Conservation (phyloP, 2,113 vertebrate species). For the Gambusia holbrooki region DNA sequence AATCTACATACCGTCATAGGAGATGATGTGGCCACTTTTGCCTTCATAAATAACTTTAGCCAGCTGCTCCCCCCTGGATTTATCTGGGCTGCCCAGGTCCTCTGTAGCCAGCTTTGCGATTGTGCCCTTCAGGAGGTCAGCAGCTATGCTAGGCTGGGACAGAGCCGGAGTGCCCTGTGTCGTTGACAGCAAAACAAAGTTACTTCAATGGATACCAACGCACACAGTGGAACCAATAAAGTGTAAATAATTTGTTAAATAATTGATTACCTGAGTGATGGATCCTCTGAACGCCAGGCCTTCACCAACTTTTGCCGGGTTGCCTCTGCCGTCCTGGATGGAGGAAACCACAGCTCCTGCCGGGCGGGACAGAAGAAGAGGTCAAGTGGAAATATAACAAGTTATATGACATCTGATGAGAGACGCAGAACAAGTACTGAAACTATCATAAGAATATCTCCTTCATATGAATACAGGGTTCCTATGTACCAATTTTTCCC, state of each 20-base stretch:
- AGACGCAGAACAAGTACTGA: not conserved
- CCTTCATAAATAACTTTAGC: constrained; percentile 97
- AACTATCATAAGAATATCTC: not conserved
- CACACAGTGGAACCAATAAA: not conserved
- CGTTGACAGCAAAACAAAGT: constrained; percentile 4
- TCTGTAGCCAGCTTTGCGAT: constrained; percentile 90
- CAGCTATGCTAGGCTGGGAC: constrained; percentile 87
- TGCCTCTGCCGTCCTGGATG: constrained; percentile 90
- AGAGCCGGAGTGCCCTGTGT: constrained; percentile 91
- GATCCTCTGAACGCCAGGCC: constrained; percentile 86
- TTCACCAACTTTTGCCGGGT: constrained; percentile 87
- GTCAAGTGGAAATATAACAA: not conserved
- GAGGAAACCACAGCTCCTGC: constrained; percentile 80
- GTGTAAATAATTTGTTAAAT: not conserved
- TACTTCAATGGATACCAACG: not conserved
- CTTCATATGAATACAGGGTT: not conserved
- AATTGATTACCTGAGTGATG: constrained; percentile 90
- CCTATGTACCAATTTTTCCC: not conserved
- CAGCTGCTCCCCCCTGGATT: constrained; percentile 86
- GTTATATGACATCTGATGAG: not conserved
- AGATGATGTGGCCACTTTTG: constrained; percentile 94
- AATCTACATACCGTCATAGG: constrained; percentile 88
- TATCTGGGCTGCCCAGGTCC: constrained; percentile 88
- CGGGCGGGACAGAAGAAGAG: not conserved
- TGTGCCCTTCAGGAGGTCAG: constrained; percentile 91